These are phyloP conservation scores for Pygmarrhopalites habei DNA, from an alignment of 1,140 invertebrate species.

Conservation along the genomic window DNA sequence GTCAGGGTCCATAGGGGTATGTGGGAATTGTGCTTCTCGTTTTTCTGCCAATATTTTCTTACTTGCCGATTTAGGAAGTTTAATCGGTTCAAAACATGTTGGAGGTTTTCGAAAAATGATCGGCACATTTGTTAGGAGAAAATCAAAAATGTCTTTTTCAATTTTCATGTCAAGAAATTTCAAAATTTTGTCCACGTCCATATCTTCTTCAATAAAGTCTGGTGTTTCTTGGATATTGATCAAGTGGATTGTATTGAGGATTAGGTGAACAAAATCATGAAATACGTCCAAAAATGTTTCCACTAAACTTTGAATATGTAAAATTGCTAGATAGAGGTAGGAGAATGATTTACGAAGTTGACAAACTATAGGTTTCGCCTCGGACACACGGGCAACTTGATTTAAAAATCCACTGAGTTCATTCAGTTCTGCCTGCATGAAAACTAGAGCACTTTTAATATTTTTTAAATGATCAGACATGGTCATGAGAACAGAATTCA, in stretches of 20 bases:
- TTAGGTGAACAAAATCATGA: conserved; percentile 27
- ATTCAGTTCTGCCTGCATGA: conserved; percentile 26
- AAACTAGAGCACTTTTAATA: conserved; percentile 27
- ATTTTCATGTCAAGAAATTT: conserved; percentile 23
- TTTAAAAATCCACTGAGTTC: conserved; percentile 32
- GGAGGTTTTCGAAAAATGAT: background rate
- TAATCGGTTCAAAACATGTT: background rate
- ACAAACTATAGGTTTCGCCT: conserved; percentile 1
- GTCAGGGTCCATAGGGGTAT: background rate
- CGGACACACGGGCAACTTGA: conserved; percentile 17
- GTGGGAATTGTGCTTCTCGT: background rate
- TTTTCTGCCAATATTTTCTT: conserved; percentile 1
- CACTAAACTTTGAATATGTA: conserved; percentile 29
- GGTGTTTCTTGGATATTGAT: conserved; percentile 30
- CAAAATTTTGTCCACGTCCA: conserved; percentile 26
- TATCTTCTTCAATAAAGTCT: conserved; percentile 31
- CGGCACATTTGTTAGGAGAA: conserved; percentile 20
- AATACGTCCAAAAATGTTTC: conserved; percentile 20
- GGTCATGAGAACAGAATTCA: conserved; percentile 9
- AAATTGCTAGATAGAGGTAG: conserved; percentile 23
- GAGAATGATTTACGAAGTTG: conserved; percentile 16
- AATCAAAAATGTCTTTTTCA: conserved; percentile 22
- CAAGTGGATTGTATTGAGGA: conserved; percentile 30
- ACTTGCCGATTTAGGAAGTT: background rate
- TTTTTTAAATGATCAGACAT: conserved; percentile 26